These are phyloP conservation scores for Noctua janthe DNA, from an alignment of 2,888 invertebrate genomes.

Conservation along the genomic window DNA sequence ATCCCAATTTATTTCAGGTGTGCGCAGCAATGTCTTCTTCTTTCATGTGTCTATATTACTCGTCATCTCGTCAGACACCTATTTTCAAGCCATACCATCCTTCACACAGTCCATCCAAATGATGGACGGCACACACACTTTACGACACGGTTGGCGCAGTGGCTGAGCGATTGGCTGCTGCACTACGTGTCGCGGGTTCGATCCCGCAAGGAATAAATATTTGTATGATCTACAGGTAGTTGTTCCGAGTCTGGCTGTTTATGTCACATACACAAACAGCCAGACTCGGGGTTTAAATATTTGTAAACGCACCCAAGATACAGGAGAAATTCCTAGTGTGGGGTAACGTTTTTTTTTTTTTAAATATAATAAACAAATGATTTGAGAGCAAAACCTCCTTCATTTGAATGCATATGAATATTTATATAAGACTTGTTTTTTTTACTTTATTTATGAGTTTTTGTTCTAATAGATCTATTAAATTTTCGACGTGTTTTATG, in stretches of 20 bases:
- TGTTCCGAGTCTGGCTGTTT: too few relatives aligned
- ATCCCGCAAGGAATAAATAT: too few relatives aligned
- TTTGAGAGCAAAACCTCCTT: background rate
- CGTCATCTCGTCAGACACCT: background rate
- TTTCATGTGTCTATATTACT: background rate
- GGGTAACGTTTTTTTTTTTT: background rate
- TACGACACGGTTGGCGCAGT: too few relatives aligned
- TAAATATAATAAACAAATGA: background rate
- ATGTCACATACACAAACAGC: too few relatives aligned
- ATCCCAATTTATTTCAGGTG: background rate
- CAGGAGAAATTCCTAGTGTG: too few relatives aligned
- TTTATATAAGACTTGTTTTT: constrained; percentile 3
- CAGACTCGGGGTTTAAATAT: too few relatives aligned
- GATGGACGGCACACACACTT: too few relatives aligned
- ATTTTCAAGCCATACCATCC: background rate
- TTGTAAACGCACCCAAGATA: too few relatives aligned
- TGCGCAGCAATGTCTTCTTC: background rate
- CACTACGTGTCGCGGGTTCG: too few relatives aligned
- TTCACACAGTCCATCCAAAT: background rate
- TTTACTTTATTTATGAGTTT: constrained; percentile 5
- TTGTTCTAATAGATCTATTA: constrained; percentile 10
- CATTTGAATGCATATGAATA: constrained; percentile 15
- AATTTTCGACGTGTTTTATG: constrained; percentile 5
- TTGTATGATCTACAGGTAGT: too few relatives aligned
- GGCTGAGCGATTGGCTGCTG: too few relatives aligned